A percentile compares a stretch with the other conserved stretches of the same genome.
Evolutionary conservation across 2,797 vertebrate genomes (phyloP).

Genomic region (Gastrophryne carolinensis): DNA sequence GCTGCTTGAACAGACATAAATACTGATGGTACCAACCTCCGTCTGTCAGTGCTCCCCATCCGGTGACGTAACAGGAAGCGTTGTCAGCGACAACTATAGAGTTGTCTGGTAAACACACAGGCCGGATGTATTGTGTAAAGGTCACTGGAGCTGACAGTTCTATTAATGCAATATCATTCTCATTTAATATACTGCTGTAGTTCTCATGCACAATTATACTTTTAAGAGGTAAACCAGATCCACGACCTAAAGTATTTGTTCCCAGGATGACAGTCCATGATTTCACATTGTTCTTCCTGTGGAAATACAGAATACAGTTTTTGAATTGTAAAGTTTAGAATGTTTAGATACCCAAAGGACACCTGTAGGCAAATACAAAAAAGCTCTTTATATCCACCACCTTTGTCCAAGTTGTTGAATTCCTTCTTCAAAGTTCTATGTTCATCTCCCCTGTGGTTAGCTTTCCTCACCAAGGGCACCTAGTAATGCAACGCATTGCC

Average conservation of each 20-base stretch:
- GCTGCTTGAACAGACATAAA: not conserved
- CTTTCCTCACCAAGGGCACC: too few relatives aligned
- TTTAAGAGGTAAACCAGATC: slow-evolving; percentile 56
- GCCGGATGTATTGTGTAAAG: slow-evolving; percentile 61
- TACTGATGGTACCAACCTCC: slow-evolving; percentile 57
- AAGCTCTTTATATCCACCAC: too few relatives aligned
- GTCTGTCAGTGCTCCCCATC: slow-evolving; percentile 68
- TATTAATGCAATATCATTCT: slow-evolving; percentile 71
- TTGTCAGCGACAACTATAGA: slow-evolving; percentile 60
- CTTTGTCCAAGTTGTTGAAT: too few relatives aligned
- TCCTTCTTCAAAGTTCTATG: too few relatives aligned
- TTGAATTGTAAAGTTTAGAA: too few relatives aligned
- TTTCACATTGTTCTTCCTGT: slow-evolving; percentile 64
- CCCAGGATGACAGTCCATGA: slow-evolving; percentile 71
- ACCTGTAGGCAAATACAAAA: too few relatives aligned
- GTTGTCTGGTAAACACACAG: slow-evolving; percentile 67
- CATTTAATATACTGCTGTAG: slow-evolving; percentile 56
- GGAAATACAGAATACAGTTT: too few relatives aligned
- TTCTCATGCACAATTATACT: slow-evolving; percentile 69
- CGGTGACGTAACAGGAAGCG: slow-evolving; percentile 64
- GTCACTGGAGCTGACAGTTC: slow-evolving; percentile 62
- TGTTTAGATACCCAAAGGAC: too few relatives aligned
- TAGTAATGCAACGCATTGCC: too few relatives aligned
- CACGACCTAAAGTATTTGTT: slow-evolving; percentile 63
- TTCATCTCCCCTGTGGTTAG: too few relatives aligned